phyloP scores from a whole-genome alignment of 2,797 vertebrate species.

The Arnoldichthys spilopterus region DNA sequence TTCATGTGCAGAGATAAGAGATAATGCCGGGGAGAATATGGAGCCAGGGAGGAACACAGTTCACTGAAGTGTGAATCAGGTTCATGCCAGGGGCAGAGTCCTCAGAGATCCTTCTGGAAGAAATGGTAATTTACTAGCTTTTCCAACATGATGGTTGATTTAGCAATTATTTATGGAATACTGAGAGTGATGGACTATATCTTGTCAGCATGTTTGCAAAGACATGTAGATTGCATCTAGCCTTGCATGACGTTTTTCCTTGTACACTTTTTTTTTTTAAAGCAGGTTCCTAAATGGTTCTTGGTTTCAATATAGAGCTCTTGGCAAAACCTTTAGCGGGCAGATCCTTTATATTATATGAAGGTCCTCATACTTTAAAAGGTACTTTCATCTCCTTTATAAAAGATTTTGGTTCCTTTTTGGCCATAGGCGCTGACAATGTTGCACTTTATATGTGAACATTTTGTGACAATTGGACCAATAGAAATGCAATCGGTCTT shows the following conservation, averaged over 20 bases:
- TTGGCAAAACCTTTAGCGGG: too few species aligned
- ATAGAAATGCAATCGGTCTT: too few species aligned
- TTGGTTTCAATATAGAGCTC: too few species aligned
- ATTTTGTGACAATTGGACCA: not conserved
- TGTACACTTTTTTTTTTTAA: not conserved
- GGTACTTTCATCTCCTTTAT: too few species aligned
- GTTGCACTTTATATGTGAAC: too few species aligned
- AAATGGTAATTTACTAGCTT: constrained; percentile 18
- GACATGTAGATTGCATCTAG: not conserved
- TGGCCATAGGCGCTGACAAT: too few species aligned
- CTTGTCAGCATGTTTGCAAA: not conserved
- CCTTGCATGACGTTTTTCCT: not conserved
- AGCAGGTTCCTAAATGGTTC: too few species aligned
- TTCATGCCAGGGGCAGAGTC: constrained; percentile 44
- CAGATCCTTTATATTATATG: too few species aligned
- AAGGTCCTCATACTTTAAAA: too few species aligned
- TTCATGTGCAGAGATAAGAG: constrained; percentile 38
- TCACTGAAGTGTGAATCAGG: constrained; percentile 21
- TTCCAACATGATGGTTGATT: constrained; percentile 29
- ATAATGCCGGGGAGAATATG: constrained; percentile 11
- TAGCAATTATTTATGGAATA: constrained; percentile 20
- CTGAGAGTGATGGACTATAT: constrained; percentile 3
- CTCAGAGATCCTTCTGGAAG: constrained; percentile 34
- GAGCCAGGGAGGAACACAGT: not conserved
- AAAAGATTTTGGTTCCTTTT: too few species aligned